Evolutionary conservation across 2,888 invertebrate genomes (phyloP).

Genomic region (Bellardia pandia): DNA sequence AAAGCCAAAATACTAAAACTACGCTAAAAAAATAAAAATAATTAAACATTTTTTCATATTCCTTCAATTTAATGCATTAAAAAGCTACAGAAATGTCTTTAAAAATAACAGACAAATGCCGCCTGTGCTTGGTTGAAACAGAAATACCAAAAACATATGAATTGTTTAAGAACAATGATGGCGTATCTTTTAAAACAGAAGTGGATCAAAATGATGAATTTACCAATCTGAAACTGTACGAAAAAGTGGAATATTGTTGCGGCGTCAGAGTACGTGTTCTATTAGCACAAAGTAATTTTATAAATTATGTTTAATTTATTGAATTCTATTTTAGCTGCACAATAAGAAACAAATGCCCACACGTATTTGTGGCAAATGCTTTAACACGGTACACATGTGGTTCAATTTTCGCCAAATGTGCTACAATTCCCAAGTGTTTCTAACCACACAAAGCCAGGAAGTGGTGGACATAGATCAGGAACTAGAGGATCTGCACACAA

Average conservation of each 20-base stretch:
- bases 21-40: conserved; percentile 25
- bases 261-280: conserved; percentile 76
- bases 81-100: conserved; percentile 63
- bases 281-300: background rate
- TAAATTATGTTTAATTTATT: background rate
- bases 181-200: conserved; percentile 57
- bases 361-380: conserved; percentile 79
- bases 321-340: conserved; percentile 43
- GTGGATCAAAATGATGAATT: conserved; percentile 44
- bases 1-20: conserved; percentile 26
- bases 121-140: conserved; percentile 76
- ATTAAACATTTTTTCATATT: conserved; percentile 13
- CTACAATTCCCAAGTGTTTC: conserved; percentile 80
- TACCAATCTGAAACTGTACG: conserved; percentile 64
- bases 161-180: conserved; percentile 72
- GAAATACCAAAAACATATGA: conserved; percentile 75
- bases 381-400: conserved; percentile 79
- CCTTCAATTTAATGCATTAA: conserved; percentile 30
- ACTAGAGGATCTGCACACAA: conserved; percentile 54
- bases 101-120: conserved; percentile 75
- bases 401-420: conserved; percentile 81
- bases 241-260: conserved; percentile 79
- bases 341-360: conserved; percentile 75
- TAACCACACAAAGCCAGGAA: conserved; percentile 71
- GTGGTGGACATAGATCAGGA: conserved; percentile 55